Evolutionary conservation across 2,888 invertebrate genomes (phyloP), one percentile per base, ranked within the genome.

Genomic region (Drosophila meridionalis): DNA sequence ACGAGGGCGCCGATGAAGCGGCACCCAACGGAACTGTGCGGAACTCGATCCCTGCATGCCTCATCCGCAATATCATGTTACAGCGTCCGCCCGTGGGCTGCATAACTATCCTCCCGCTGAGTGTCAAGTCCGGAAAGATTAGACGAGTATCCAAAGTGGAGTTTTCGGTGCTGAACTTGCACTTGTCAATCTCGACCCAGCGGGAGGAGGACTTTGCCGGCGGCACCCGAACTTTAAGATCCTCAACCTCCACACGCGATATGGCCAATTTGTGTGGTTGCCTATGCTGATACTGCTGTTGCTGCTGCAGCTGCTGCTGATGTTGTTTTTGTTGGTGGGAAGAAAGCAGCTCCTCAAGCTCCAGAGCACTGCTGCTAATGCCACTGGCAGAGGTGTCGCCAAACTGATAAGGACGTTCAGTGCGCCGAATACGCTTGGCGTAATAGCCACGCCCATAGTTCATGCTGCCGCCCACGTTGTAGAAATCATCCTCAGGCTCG

Each of bases 41-140:
- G 91, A 96, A 96, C 56, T 97, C 97, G 70, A 97, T 96, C 4
- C 97, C 97, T 0, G 97, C 97, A 87, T 96, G 95, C 43, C 97
- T 93, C 47, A 97, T 93, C 75, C 97, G 94, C 61, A 97, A 91
- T 69, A 96, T 97, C 97, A 97, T 97, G 82, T 96, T 96, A 84
- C 97, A 97, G 12, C 95, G 94, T 86, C 95, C 92, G 69, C 94
- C 92, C 20, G 91, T 90, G 3, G 93, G 93, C 43, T 93, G 92
- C 30, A 97, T 92, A 73, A 96, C 96, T 0, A 97, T 96, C 82
- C 95, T 95, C 0, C 97, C 97, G 72, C 96, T 96, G 58, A 97
- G 96, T 1, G 96, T 96, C 47, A 97, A 93, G 89, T 97, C 97
- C 82, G 96, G 96, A 93, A 97, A 97, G 12, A 96, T 93, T 0